These are phyloP conservation scores for Protobothrops flavoviridis DNA, from an alignment of 2,113 vertebrate genomes.

Conservation along the genomic window DNA sequence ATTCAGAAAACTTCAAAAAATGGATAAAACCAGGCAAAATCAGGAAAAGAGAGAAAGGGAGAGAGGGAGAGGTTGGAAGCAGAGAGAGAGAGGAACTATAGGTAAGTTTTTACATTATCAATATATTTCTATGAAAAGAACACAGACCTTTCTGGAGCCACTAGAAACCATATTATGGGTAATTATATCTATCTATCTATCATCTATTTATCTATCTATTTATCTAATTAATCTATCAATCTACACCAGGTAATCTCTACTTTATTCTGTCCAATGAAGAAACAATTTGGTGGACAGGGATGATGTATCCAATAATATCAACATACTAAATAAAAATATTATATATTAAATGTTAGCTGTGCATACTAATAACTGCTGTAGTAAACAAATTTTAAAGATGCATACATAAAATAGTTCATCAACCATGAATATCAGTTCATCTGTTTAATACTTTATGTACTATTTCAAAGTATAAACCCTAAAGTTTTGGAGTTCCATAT, in stretches of 20 bases:
- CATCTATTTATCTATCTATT: no score
- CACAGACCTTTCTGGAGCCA: not conserved
- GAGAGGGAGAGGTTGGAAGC: fast-evolving
- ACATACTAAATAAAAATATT: no score
- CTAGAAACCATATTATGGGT: not conserved
- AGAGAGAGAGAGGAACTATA: not conserved
- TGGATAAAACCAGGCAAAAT: not conserved
- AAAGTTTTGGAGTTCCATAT: not conserved
- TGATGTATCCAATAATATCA: no score
- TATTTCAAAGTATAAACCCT: not conserved
- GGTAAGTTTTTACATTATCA: not conserved
- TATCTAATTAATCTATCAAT: no score
- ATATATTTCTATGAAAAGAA: not conserved
- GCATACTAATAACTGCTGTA: not conserved
- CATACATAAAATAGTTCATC: not conserved
- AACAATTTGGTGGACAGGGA: no score
- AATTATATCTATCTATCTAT: no score
- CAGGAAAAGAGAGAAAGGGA: not conserved
- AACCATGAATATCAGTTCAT: not conserved
- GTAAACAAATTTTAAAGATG: not conserved
- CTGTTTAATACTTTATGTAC: not conserved
- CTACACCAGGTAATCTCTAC: no score
- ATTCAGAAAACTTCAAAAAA: not conserved
- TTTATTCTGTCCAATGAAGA: no score
- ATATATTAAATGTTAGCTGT: not conserved